phyloP scores from a whole-genome alignment of 2,888 invertebrate genomes.

The Hirtodrosophila histrioides region DNA sequence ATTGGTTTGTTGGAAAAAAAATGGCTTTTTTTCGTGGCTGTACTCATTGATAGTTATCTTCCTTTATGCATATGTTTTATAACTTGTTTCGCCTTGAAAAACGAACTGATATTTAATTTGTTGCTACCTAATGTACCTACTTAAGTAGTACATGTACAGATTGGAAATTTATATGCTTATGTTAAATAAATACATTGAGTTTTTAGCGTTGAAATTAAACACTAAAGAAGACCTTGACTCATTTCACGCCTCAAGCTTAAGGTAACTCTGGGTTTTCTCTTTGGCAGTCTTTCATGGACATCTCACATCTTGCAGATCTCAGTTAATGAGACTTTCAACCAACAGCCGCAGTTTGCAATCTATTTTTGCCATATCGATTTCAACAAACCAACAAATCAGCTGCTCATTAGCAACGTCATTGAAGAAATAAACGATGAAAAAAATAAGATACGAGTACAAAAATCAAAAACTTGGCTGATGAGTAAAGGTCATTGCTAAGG shows the following conservation, averaged over 20 bases:
- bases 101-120: no score
- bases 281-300: slow-evolving; percentile 43
- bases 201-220: slow-evolving; percentile 5
- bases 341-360: slow-evolving; percentile 5
- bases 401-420: slow-evolving; percentile 63
- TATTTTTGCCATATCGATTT: slow-evolving; percentile 46
- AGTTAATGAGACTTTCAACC: slow-evolving; percentile 9
- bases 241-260: slow-evolving; percentile 25
- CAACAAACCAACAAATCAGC: slow-evolving; percentile 59
- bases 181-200: background rate
- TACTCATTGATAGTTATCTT: no score
- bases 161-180: background rate
- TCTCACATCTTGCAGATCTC: slow-evolving; percentile 29
- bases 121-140: no score
- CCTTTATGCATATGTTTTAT: no score
- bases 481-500: slow-evolving; percentile 43
- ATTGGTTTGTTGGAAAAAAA: no score
- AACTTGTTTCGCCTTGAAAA: no score
- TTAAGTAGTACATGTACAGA: no score
- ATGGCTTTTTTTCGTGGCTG: no score
- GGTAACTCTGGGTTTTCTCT: slow-evolving; percentile 37
- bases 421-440: slow-evolving; percentile 8
- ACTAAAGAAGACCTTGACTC: slow-evolving; percentile 34
- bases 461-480: slow-evolving; percentile 9
- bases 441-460: slow-evolving; percentile 10